Conservation (phyloP, 2,797 vertebrate genomes). For the Acipenser transmontanus region DNA sequence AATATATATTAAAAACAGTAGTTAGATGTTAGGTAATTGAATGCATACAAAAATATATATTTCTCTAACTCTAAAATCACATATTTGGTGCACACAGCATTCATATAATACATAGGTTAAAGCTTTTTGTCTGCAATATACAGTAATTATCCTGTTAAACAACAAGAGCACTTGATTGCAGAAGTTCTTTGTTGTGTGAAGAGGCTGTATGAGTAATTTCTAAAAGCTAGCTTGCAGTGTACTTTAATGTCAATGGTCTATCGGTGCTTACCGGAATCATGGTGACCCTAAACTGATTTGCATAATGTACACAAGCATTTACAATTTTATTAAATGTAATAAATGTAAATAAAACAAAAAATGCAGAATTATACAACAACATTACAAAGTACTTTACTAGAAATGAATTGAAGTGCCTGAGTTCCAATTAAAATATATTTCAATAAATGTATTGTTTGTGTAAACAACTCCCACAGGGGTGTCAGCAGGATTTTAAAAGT, state of each 20-base stretch:
- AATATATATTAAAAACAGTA: neutral
- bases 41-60: slow-evolving; percentile 4
- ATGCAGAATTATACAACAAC: neutral
- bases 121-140: slow-evolving; percentile 11
- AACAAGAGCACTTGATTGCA: neutral
- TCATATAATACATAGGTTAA: neutral
- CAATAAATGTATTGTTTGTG: too few relatives aligned
- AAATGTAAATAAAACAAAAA: slow-evolving; percentile 4
- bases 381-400: neutral
- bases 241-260: slow-evolving; percentile 1
- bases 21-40: neutral
- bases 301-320: slow-evolving; percentile 2
- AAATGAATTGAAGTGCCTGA: slow-evolving; percentile 1
- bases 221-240: neutral
- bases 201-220: slow-evolving; percentile 17
- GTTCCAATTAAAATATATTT: too few relatives aligned
- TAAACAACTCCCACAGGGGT: too few relatives aligned
- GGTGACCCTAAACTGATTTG: slow-evolving; percentile 2
- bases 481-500: too few relatives aligned
- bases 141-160: slow-evolving; percentile 10
- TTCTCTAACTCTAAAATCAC: slow-evolving; percentile 2
- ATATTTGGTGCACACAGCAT: neutral
- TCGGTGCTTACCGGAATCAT: slow-evolving; percentile 2
- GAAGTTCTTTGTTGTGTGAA: neutral
- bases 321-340: neutral